Evolutionary conservation across 1,140 invertebrate species (phyloP).

Genomic region (Metaphire vulgaris): DNA sequence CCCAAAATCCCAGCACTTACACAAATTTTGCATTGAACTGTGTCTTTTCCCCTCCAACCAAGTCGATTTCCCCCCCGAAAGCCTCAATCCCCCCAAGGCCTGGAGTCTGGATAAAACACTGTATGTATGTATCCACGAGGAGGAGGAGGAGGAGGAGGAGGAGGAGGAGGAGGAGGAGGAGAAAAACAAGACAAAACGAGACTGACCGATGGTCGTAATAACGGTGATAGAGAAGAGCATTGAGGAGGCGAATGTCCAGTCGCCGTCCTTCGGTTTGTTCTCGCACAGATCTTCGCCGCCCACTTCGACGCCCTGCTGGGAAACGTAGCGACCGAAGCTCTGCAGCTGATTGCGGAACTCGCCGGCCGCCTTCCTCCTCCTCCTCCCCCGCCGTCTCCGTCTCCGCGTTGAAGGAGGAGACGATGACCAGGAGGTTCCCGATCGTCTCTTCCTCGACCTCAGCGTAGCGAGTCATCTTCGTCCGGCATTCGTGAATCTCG

Average conservation of each 20-base stretch:
- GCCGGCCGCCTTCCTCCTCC: no score
- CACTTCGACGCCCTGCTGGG: constrained; percentile 38
- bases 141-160: background rate
- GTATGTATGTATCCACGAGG: no score
- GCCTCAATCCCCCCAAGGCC: no score
- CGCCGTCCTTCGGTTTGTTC: constrained; percentile 35
- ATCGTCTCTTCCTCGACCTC: constrained; percentile 60
- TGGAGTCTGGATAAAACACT: no score
- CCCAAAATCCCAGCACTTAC: no score
- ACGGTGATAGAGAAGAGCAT: constrained; percentile 85
- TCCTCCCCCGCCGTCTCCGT: constrained; percentile 85
- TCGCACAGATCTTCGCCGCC: constrained; percentile 37
- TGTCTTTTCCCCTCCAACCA: no score
- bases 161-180: background rate
- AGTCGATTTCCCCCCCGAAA: no score
- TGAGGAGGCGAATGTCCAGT: constrained; percentile 45
- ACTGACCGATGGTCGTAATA: constrained; percentile 89
- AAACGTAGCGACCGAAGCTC: constrained; percentile 35
- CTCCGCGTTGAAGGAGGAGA: constrained; percentile 90
- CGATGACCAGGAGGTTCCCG: constrained; percentile 79
- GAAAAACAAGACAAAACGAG: background rate
- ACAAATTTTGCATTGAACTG: no score
- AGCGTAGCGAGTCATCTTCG: background rate
- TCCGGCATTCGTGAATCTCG: constrained; percentile 63
- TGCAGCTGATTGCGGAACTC: constrained; percentile 64